Conservation (phyloP, 2,888 invertebrate species). For the Oasisia sp. region DNA sequence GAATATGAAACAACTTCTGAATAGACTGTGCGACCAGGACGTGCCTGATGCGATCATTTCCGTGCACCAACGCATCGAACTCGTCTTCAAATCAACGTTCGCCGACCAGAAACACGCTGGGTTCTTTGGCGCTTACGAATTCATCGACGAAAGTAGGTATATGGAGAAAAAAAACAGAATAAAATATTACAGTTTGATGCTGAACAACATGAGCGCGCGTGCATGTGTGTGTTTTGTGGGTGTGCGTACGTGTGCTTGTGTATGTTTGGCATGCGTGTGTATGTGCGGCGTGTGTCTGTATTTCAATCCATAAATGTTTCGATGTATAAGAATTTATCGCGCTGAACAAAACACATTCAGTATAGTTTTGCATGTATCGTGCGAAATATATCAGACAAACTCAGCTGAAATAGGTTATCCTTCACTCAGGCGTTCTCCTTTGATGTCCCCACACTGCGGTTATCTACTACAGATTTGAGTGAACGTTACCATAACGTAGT, state of each 20-base stretch:
- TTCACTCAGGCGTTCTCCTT: not conserved
- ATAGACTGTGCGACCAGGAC: constrained; percentile 53
- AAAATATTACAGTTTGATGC: too few species aligned
- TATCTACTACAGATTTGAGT: not conserved
- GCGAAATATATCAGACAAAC: constrained; percentile 30
- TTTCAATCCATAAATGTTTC: not conserved
- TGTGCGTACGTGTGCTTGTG: too few species aligned
- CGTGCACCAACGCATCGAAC: constrained; percentile 43
- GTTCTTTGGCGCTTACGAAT: constrained; percentile 36
- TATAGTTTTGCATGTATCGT: not conserved
- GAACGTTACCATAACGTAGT: not conserved
- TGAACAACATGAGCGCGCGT: not conserved
- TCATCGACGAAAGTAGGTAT: constrained; percentile 39
- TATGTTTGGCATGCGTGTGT: too few species aligned
- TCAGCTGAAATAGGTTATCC: not conserved
- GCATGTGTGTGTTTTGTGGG: too few species aligned
- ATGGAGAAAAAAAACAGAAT: not conserved
- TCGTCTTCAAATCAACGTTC: constrained; percentile 18
- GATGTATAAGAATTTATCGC: not conserved
- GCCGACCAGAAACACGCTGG: constrained; percentile 35
- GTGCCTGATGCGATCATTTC: constrained; percentile 56
- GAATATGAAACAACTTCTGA: constrained; percentile 49
- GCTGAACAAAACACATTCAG: not conserved
- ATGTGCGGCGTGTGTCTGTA: too few species aligned
- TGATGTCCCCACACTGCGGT: not conserved